These are phyloP conservation scores for Merodon equestris DNA, from an alignment of 2,888 invertebrate genomes.

Conservation along the genomic window DNA sequence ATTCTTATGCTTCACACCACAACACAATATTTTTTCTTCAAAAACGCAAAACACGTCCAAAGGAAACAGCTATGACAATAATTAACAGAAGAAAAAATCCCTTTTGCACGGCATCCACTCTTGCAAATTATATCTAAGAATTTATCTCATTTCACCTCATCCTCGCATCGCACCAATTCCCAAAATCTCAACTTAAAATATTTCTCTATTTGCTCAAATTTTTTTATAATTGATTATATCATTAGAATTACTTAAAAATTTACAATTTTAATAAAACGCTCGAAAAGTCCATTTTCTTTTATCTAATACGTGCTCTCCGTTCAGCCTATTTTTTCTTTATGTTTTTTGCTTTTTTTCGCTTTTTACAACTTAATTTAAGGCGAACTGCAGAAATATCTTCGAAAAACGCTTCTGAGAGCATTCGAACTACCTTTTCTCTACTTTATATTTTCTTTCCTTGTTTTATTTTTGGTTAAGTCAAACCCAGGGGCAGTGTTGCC, in stretches of 20 bases:
- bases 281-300: conserved; percentile 34
- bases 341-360: background rate
- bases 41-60: conserved; percentile 37
- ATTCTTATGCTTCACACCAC: conserved; percentile 36
- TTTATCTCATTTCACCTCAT: conserved; percentile 49
- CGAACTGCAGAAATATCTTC: background rate
- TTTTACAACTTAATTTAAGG: background rate
- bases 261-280: conserved; percentile 43
- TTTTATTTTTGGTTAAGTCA: too few species aligned
- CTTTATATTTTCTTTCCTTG: too few species aligned
- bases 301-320: conserved; percentile 5
- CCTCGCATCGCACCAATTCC: conserved; percentile 39
- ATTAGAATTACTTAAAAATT: conserved; percentile 46
- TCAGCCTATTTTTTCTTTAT: background rate
- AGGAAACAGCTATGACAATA: conserved; percentile 46
- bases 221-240: conserved; percentile 25
- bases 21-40: conserved; percentile 32
- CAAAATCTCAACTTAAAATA: conserved; percentile 29
- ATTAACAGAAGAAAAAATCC: conserved; percentile 45
- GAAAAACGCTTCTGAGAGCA: too few species aligned
- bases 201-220: conserved; percentile 18
- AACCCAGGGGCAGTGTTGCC: too few species aligned
- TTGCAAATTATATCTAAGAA: conserved; percentile 30
- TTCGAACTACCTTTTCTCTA: too few species aligned
- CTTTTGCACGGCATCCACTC: conserved; percentile 57